Base-by-base conservation (phyloP, 2,113 vertebrate genomes). In the Nanorana parkeri region DNA sequence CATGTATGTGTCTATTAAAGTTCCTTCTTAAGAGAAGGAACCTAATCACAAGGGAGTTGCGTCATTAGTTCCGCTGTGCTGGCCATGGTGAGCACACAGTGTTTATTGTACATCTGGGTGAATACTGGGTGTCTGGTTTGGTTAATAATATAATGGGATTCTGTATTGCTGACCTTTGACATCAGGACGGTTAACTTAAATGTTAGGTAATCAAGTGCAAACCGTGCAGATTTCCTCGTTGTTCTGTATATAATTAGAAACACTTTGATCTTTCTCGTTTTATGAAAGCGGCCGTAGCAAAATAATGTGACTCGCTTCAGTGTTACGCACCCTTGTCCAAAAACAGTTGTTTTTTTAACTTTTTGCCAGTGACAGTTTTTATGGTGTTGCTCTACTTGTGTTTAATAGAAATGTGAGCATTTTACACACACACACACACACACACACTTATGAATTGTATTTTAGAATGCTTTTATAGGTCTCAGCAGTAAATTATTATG, bases 181-280 rank as follows among this genome's bases (percentile, higher is more conserved):
- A 24, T n/a, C 51, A 24, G 51, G 47, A 32, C 54, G 21, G 54
- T 76, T 58, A 24, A 2, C 58, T 63, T 67, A 66, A 52, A 55
- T 28, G 41, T n/a, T 67, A 23, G 13, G 24, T 55, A 67, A 65
- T 78, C 63, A 67, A 16, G 63, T 63, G 32, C 32, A 21, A 3
- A 51, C 75, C 52, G 32, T 60, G 55, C 21, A 58, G 54, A n/a
- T 74, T 55, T 60, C 72, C 56, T 7, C 36, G 24, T 17, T 60
- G 23, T 75, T 61, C 20, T 51, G 19, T 61, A 19, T 61, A 41
- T 32, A 41, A 21, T 36, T 61, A 10, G 56, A 15, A 58, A 29
- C 17, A 61, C 72, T 75, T 75, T 75, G 71, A 74, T 74, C 71
- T 60, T 4, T 74, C 17, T 36, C 52, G n/a, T n/a, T 15, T 69